Base-by-base conservation (phyloP, 2,113 vertebrate genomes). In the Ptilorrhoa leucosticta region DNA sequence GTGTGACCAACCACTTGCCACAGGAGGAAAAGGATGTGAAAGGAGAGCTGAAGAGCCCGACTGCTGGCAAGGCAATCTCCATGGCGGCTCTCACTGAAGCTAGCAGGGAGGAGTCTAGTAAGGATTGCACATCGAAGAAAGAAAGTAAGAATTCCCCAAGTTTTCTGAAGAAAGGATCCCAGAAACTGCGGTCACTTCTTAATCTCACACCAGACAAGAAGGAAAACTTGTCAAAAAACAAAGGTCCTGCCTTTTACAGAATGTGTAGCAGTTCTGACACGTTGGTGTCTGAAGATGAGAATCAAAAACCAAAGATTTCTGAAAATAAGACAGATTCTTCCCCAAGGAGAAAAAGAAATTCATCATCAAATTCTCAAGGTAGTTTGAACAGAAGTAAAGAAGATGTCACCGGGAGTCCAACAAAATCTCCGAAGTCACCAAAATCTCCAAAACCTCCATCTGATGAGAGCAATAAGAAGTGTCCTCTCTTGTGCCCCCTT, bases 141-240 rank as follows among this genome's bases (percentile, higher is more conserved):
- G 98, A 98, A 83, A 97, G 33, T 40, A 97, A 94, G 28, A 96
- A 82, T 54, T 98, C 99, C 5, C 98, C 98, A 11, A 98, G 86
- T 83, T 99, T 99, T 94, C 91, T 99, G 45, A 98, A 99, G 96
- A 99, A 97, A 44, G 98, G 98, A 69, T 97, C 99, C 50, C 99
- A 98, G 78, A 99, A 99, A 95, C 95, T 99, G 28, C 98, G 98
- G 50, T 99, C 99, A 1, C 96, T 99, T 47, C 97, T 99, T 71
- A 99, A 98, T 89, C 98, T 99, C 71, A 97, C 98, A 35, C 98
- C 98, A 64, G 98, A 99, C 50, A 99, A 98, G 96, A 99, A 98
- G 81, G 98, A 99, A 53, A 97, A 64, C 78, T 97, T 98, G n/a
- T 92, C 97, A 7, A 98, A 97, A 97, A 98, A 89, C 71, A 98